Evolutionary conservation across 30 jellyfish, hydroid and myxozoan genomes (phyloP), one percentile per base, ranked within the genome.

Genomic region (Haliclystus octoradiatus): DNA sequence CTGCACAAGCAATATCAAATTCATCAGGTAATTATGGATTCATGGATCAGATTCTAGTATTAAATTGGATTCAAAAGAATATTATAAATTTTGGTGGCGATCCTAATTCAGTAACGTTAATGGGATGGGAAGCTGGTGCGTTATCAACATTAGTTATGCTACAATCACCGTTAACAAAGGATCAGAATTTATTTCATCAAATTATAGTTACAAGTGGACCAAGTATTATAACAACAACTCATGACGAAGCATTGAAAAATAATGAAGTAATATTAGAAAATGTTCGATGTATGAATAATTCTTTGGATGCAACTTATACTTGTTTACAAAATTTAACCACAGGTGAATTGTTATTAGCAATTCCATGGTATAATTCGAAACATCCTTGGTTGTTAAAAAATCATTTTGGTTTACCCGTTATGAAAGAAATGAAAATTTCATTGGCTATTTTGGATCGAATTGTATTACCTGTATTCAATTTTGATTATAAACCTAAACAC

Each of bases 51-150:
- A 77, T 77, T 12, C 33, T 75, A 0, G 93, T 73, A 3, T 67
- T 84, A 24, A 79, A 77, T 32, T 84, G 95, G 95, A 87, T 84
- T 1, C 49, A 52, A 52, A 31, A 28, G 34, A 84, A 84, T 40
- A 84, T 84, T 47, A 40, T 24, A 27, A 61, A 72, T 50, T 84
- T 84, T 57, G 95, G 95, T 1, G 95, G 95, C 14, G 87, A 84
- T 69, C 87, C 93, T 2, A 49, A 70, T 9, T 50, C 46, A 34
- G 90, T 77, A 26, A 84, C 95, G 12, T 53, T 84, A 12, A 61
- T 63, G 13, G 95, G 95, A 2, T 83, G 71, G 31, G 75, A 88
- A 34, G 52, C 88, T 23, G 95, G 95, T 69, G 95, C 81, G 14
- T 76, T 88, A 14, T 77, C 93, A 24, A 29, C 77, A n/a, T 71